Base-by-base conservation (phyloP, 2,113 vertebrate genomes). In the Coturnix japonica region DNA sequence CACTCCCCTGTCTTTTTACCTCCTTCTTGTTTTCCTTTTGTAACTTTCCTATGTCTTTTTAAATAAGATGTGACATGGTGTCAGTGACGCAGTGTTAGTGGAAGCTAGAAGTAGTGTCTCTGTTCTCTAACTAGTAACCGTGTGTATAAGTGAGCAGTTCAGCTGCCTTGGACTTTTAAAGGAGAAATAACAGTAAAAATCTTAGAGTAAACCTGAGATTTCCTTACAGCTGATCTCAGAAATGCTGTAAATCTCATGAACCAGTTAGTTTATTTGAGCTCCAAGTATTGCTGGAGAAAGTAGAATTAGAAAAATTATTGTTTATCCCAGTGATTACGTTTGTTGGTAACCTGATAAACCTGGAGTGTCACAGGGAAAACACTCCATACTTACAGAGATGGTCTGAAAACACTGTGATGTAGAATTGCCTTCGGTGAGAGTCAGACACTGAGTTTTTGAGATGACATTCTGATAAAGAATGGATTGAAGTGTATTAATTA, bases 101-200 rank as follows among this genome's bases (percentile, higher is more conserved):
- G 21, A 63, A 86, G 33, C 31, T 28, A 66, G 59, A 71, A 64
- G 44, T 77, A 57, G 47, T 30, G 14, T 74, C 43, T 89, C 56
- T 56, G 12, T 90, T 73, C 25, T 79, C 53, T 65, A 64, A 30
- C 51, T 80, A 60, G 33, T 79, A 53, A 53, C 51, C 28, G 1
- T 49, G 20, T 78, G 59, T 81, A 54, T 39, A 3, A 30, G 47
- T 41, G 65, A 81, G 54, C 39, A 87, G 66, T 70, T 92, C 61
- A 67, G 35, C 65, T 88, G 87, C 46, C 63, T 84, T 3, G 2
- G 51, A n/a, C 28, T 76, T 84, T 88, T 51, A 63, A 49, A 89
- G 41, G 43, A 82, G 56, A 85, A 87, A 93, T 71, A 80, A 67
- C 39, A 85, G 63, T 78, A 57, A 63, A 82, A 82, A 56, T 66